Evolutionary conservation across 1,140 invertebrate species (phyloP), one percentile per base, ranked within the genome.

Genomic region (Parasteatoda tepidariorum): DNA sequence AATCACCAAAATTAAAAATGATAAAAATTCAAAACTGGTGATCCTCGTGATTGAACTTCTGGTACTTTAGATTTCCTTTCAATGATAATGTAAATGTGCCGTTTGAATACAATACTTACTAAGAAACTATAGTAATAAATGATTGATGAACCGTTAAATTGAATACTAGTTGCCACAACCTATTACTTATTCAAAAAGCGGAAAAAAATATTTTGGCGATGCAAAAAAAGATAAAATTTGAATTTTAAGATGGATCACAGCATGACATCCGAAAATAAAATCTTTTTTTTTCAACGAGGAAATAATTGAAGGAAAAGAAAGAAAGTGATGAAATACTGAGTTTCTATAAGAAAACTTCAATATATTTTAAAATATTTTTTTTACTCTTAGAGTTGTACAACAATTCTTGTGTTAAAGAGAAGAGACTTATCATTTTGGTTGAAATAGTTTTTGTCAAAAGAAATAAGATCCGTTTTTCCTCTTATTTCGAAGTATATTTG

Each of bases 71-170:
- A 9, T 30, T 6, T 30, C 24, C 48, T 11, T 18, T 3, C 28
- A 71, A 59, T 22, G 26, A n/a, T 9, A 28, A 64, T 71, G 18
- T 7, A 24, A 71, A 54, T 1, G 11, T 38, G 55, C 30, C 5
- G 26, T 6, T 18, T 18, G 68, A 55, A 28, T n/a, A 71, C 68
- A 54, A 71, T 26, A 55, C n/a, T 33, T 41, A 24, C 34, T 38
- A 24, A n/a, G 34, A 38, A 68, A 11, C 24, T 31, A 31, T 26
- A 54, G 24, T 18, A 31, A 30, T 22, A 71, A n/a, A 71, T 71
- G 68, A 71, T 71, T 28, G 68, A 71, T 71, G 68, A 71, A 18
- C 18, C 22, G 26, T n/a, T 15, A 55, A 11, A 71, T 71, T 71
- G 68, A 15, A 31, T 38, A 31, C 28, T 30, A 31, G 68, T 30